Evolutionary conservation across 1,140 invertebrate genomes (phyloP).

Genomic region (Oncopeltus fasciatus): DNA sequence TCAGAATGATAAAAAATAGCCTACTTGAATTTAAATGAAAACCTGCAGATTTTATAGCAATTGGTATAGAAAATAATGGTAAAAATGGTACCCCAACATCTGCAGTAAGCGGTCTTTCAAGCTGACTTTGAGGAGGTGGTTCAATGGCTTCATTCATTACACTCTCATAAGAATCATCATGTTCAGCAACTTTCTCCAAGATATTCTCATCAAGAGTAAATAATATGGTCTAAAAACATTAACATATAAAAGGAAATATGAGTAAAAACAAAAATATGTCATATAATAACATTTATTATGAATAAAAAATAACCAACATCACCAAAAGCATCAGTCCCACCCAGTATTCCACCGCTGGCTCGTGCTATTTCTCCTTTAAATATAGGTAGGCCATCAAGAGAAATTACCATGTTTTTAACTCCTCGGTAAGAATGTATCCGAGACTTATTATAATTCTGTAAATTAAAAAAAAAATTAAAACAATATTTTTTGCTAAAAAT

Average conservation of each 20-base stretch:
- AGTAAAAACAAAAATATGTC: background rate
- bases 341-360: conserved; percentile 54
- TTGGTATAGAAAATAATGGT: background rate
- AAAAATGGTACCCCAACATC: conserved; percentile 28
- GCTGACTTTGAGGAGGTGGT: conserved; percentile 1
- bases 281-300: background rate
- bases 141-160: conserved; percentile 21
- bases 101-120: conserved; percentile 41
- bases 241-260: background rate
- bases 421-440: conserved; percentile 65
- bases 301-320: conserved; percentile 44
- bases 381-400: conserved; percentile 47
- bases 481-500: background rate
- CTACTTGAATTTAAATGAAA: too few relatives aligned
- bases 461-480: conserved; percentile 17
- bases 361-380: conserved; percentile 68
- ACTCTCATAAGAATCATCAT: conserved; percentile 50
- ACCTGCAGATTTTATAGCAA: too few relatives aligned
- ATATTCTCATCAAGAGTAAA: conserved; percentile 63
- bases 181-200: conserved; percentile 51
- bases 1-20: too few relatives aligned
- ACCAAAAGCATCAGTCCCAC: conserved; percentile 54
- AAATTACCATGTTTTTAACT: conserved; percentile 51
- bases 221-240: conserved; percentile 54
- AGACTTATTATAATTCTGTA: conserved; percentile 76